Base-by-base conservation (phyloP, 2,113 vertebrate genomes). In the Pachycephala philippinensis region DNA sequence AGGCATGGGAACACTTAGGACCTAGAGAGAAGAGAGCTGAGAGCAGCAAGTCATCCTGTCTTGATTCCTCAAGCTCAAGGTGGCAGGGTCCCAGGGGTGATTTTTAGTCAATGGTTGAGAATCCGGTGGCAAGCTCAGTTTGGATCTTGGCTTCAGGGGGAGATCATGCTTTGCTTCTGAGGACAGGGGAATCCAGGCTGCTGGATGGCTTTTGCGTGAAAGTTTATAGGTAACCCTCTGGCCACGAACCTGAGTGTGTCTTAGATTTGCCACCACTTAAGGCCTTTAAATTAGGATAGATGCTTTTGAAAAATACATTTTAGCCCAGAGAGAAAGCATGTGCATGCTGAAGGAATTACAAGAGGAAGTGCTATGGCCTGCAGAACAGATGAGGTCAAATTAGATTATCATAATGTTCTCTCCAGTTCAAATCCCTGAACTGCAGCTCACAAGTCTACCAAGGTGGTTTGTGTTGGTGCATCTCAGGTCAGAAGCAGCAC, bases 391-490 rank as follows among this genome's bases (percentile, higher is more conserved):
- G 24, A 86, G 76, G 83, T 89, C 88, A 95, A 75, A 84, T 88
- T 86, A 90, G 90, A 95, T 93, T 94, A 93, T 90, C 28, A 42
- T 84, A 71, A 87, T 81, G 60, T 94, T 95, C 88, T 92, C 60
- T 86, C 28, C 1, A 3, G n/a, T 81, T 82, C 72, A 87, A 75
- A 96, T 94, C 88, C 0, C 0, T 90, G 88, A 93, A 84, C 79
- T 78, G 85, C 83, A 64, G 40, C 77, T 94, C 11, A 18, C 60
- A 68, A 70, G 75, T 56, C 57, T 86, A 52, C 39, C 64, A 44
- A 64, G 90, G 86, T 86, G 75, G 64, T 66, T 88, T 2, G 6
- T 17, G 4, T 71, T 1, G 0, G 61, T 91, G 87, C 42, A 44
- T 49, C 61, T 82, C 1, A 3, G 64, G 74, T 90, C 72, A 89